Evolutionary conservation across 2,888 invertebrate species (phyloP).

Genomic region (Nephrotoma guestfalica): DNA sequence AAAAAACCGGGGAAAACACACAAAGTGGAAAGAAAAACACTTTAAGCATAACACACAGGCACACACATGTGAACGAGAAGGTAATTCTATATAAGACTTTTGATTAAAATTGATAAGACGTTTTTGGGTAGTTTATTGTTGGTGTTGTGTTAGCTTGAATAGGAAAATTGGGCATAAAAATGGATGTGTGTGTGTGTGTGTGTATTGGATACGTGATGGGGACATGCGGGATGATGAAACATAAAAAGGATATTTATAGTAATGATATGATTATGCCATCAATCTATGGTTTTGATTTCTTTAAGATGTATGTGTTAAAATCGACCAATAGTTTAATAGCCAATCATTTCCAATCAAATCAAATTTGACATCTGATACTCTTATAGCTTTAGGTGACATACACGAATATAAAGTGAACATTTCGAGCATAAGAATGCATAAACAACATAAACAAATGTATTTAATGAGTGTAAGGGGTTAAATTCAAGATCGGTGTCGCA

Average conservation of each 20-base stretch:
- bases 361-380: background rate
- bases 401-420: background rate
- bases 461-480: no score
- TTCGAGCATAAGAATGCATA: no score
- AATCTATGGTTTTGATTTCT: background rate
- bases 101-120: background rate
- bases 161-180: background rate
- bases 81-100: background rate
- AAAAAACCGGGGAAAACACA: background rate
- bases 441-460: no score
- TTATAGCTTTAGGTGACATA: background rate
- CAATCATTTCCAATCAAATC: background rate
- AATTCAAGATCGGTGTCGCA: no score
- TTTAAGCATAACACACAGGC: background rate
- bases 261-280: background rate
- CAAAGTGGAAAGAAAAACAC: background rate
- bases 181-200: background rate
- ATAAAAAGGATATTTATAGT: background rate
- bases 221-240: background rate
- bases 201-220: background rate
- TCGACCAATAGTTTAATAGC: background rate
- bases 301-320: background rate
- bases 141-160: background rate
- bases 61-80: background rate
- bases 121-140: background rate